Conservation (phyloP, 2,888 invertebrate genomes). For the Acleris laterana region DNA sequence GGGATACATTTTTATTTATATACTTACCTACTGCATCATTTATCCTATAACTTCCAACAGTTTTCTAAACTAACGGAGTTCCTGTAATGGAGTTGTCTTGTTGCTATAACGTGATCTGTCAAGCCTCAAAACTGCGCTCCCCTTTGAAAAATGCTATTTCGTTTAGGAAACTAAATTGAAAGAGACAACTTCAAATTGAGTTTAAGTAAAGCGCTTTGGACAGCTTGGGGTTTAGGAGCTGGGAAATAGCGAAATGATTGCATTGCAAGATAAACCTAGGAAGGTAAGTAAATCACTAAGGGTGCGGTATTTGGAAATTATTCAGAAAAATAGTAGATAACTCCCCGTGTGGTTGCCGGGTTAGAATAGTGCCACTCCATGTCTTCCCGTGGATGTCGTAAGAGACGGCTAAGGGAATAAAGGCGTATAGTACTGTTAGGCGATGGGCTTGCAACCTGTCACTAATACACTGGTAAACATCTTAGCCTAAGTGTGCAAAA, state of each 20-base stretch:
- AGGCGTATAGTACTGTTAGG: too few relatives aligned
- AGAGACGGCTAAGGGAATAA: too few relatives aligned
- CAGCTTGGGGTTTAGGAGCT: slow-evolving; percentile 7
- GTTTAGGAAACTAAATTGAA: slow-evolving; percentile 60
- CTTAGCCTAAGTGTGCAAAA: too few relatives aligned
- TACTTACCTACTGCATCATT: slow-evolving; percentile 8
- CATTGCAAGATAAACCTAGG: too few relatives aligned
- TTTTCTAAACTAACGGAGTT: slow-evolving; percentile 22
- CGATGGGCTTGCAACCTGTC: too few relatives aligned
- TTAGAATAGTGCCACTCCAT: too few relatives aligned
- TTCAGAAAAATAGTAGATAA: too few relatives aligned
- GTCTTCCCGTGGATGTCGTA: too few relatives aligned
- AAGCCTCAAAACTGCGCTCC: slow-evolving; percentile 54
- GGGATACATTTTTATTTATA: slow-evolving; percentile 12
- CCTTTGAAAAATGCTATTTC: slow-evolving; percentile 52
- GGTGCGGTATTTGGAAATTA: too few relatives aligned
- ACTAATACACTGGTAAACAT: too few relatives aligned
- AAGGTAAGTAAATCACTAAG: too few relatives aligned
- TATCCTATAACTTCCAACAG: slow-evolving; percentile 28
- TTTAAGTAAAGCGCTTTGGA: slow-evolving; percentile 31
- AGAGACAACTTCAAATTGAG: slow-evolving; percentile 39
- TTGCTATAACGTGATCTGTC: slow-evolving; percentile 59
- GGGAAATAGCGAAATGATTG: background rate
- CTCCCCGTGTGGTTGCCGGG: too few relatives aligned
- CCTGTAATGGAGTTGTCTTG: slow-evolving; percentile 62